Evolutionary conservation across 2,888 invertebrate genomes (phyloP).

Genomic region (Amblyjoppa fuscipennis): DNA sequence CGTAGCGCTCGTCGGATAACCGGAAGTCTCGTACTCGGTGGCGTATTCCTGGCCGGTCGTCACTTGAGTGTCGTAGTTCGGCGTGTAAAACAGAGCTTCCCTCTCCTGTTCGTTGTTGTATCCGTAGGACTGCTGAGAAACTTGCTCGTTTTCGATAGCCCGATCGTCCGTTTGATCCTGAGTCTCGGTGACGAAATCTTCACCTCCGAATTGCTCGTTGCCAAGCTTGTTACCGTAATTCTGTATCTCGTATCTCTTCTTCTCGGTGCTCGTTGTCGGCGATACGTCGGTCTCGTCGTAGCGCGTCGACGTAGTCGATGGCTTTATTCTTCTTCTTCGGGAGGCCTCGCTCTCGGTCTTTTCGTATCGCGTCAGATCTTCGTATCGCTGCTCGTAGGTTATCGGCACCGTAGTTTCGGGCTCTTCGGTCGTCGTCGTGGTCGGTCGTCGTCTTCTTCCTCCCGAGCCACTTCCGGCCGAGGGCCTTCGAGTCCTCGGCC

Average conservation of each 20-base stretch:
- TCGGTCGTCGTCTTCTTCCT: conserved; percentile 58
- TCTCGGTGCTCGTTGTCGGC: conserved; percentile 54
- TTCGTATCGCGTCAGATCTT: conserved; percentile 58
- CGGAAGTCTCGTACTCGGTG: conserved; percentile 53
- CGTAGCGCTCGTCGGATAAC: conserved; percentile 49
- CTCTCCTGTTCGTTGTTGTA: conserved; percentile 48
- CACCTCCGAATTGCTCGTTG: conserved; percentile 65
- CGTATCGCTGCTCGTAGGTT: conserved; percentile 45
- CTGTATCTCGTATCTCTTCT: conserved; percentile 65
- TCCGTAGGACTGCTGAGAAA: conserved; percentile 37
- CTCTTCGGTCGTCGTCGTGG: conserved; percentile 67
- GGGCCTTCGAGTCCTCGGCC: conserved; percentile 62
- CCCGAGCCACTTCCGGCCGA: conserved; percentile 13
- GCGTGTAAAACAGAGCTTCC: conserved; percentile 59
- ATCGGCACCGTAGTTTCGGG: conserved; percentile 52
- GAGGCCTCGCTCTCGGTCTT: conserved; percentile 51
- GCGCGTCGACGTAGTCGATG: conserved; percentile 13
- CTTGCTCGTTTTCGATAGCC: conserved; percentile 32
- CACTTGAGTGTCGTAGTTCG: conserved; percentile 41
- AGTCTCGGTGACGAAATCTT: conserved; percentile 67
- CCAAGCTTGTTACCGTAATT: conserved; percentile 68
- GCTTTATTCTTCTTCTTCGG: conserved; percentile 60
- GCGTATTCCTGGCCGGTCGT: conserved; percentile 42
- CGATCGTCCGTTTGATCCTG: conserved; percentile 30
- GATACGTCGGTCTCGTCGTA: conserved; percentile 30